Evolutionary conservation across 2,113 vertebrate species (phyloP), one percentile per base, ranked within the genome.

Genomic region (Bos indicus): DNA sequence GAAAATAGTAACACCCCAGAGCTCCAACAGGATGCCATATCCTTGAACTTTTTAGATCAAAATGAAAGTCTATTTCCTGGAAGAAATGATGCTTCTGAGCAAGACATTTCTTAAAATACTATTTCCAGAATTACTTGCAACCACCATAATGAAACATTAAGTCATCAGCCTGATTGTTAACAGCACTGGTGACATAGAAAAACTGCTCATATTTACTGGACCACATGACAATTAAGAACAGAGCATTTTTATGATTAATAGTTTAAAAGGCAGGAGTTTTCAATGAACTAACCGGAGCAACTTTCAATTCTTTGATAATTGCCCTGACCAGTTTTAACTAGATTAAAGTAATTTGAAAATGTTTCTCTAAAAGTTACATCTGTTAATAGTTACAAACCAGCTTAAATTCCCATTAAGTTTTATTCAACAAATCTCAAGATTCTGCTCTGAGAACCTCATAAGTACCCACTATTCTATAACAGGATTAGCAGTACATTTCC

Each of bases 1-100:
- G 95, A 99, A 98, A 98, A 98, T 98, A 98, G 97, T 97, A 98
- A 97, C 26, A 94, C 46, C 30, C 90, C 94, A 52, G 81, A 92
- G 59, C 95, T 92, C 97, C 97, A 97, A 89, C 90, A 98, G 97
- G 96, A 98, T 96, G 88, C 51, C 80, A 94, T 54, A 97, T 87
- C 96, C 98, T 98, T 98, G 84, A 98, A 98, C 59, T 98, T 98
- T 95, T 92, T 89, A 96, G 84, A 90, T 84, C 54, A 97, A 62
- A 84, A 98, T 90, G 89, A 97, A 98, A 97, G 46, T 85, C 40
- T 89, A 91, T 94, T 98, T 98, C 97, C 96, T 98, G 93, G 96
- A 98, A 98, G 95, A 98, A 96, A 97, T 10, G 25, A 87, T 60
- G 96, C n/a, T 97, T 97, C 88, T 93, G 87, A 93, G 64, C 36